Evolutionary conservation across 2,113 vertebrate genomes (phyloP).

Genomic region (Heptranchias perlo): DNA sequence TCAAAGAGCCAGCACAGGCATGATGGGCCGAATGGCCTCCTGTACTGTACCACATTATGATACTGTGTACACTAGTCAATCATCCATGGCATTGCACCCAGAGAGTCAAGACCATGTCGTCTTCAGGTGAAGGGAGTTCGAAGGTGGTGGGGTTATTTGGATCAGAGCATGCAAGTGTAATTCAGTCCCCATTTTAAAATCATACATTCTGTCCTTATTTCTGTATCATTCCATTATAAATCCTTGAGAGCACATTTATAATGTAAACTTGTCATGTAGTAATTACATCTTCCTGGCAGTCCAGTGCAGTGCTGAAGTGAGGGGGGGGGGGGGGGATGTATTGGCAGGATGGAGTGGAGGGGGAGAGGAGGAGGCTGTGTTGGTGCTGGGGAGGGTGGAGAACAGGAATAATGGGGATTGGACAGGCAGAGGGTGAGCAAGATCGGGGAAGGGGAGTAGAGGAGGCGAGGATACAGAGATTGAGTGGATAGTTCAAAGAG

Average conservation of each 20-base stretch:
- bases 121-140: background rate
- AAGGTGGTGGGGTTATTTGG: background rate
- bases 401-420: background rate
- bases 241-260: too few species aligned
- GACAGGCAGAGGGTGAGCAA: too few species aligned
- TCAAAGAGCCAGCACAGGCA: too few species aligned
- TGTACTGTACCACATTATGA: too few species aligned
- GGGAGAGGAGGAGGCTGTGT: too few species aligned
- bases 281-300: background rate
- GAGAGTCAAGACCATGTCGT: too few species aligned
- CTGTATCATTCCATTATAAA: background rate
- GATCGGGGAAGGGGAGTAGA: too few species aligned
- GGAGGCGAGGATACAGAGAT: too few species aligned
- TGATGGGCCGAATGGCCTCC: too few species aligned
- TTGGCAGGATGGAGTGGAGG: background rate
- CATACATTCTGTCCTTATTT: background rate
- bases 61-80: background rate
- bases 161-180: background rate
- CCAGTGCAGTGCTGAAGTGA: background rate
- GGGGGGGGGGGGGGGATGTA: background rate
- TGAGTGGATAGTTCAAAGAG: too few species aligned
- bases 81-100: too few species aligned
- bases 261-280: background rate
- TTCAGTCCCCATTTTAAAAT: background rate
- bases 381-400: background rate